Conservation (phyloP, 2,888 invertebrate genomes). For the Hirtodrosophila alboralis region DNA sequence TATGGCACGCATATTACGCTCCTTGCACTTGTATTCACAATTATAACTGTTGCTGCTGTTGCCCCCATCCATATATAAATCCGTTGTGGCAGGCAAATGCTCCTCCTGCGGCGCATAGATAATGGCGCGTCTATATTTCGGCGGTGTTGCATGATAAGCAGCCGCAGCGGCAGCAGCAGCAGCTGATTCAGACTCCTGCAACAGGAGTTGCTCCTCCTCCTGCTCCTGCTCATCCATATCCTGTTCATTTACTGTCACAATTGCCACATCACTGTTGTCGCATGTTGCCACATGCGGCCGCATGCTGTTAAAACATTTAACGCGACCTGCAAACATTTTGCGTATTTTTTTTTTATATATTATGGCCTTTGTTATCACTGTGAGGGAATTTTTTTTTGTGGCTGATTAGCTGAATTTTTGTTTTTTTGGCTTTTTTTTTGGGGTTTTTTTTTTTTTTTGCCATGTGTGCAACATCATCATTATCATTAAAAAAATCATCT, state of each 20-base stretch:
- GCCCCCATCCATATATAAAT: slow-evolving; percentile 66
- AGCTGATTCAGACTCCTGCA: too few relatives aligned
- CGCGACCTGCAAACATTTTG: slow-evolving; percentile 83
- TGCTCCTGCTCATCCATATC: slow-evolving; percentile 55
- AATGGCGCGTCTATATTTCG: slow-evolving; percentile 58
- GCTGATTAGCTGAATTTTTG: slow-evolving; percentile 19
- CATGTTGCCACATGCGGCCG: slow-evolving; percentile 58
- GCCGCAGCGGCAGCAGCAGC: too few relatives aligned
- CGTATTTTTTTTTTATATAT: slow-evolving; percentile 80
- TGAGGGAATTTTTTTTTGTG: slow-evolving; percentile 38
- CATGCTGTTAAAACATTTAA: slow-evolving; percentile 69
- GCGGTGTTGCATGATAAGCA: slow-evolving; percentile 51
- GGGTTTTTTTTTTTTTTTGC: too few relatives aligned
- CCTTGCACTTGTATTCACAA: slow-evolving; percentile 82
- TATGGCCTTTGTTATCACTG: slow-evolving; percentile 80
- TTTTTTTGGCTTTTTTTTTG: too few relatives aligned
- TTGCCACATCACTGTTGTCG: slow-evolving; percentile 45
- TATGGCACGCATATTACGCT: slow-evolving; percentile 79
- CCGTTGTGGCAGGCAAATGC: slow-evolving; percentile 36
- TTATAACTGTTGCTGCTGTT: slow-evolving; percentile 67
- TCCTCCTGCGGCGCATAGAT: slow-evolving; percentile 65
- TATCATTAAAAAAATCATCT: too few relatives aligned
- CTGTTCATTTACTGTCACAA: slow-evolving; percentile 43
- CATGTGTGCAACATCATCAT: too few relatives aligned
- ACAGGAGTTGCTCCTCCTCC: slow-evolving; percentile 18